Base-by-base conservation (phyloP, 2,888 invertebrate genomes). In the Ypsolopha sequella region DNA sequence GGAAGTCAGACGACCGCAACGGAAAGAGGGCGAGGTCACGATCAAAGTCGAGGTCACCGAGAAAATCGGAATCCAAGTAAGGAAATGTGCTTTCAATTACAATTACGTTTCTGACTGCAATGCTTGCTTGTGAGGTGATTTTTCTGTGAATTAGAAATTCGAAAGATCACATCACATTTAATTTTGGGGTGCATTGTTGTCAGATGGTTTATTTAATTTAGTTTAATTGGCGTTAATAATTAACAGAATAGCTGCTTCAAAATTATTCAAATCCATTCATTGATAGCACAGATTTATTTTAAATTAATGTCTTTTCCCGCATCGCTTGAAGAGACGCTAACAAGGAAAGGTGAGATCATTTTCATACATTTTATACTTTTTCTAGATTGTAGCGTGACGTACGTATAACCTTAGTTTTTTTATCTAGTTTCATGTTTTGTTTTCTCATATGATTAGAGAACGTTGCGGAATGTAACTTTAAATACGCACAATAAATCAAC, bases 11-110 rank as follows among this genome's bases (percentile, higher is more conserved):
- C 35, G 54, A 52, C 41, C 51, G 55, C 49, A 56, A 56, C 39
- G 54, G 54, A 0, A 51, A 62, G 57, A 62, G 69, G 50, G 73
- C 77, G 0, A 57, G 62, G 0, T 73, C 77, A 43, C 61, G 78
- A 14, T 75, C 77, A 51, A 88, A 88, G 62, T 89, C 90, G 33
- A 80, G 87, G 53, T 88, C 89, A 57, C 85, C 88, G 63, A 76
- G 70, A 33, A 72, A 71, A 44, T 55, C 48, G 39, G 62, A 62
- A 6, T 69, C 74, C 66, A 79, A 79, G 81, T 81, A 68, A 80
- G 80, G 24, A 24, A 80, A 50, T 73, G 75, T 73, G 75, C 78
- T 68, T 60, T 73, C 76, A 74, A 75, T 74, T 34, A 49, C 51
- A 11, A 13, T 6, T 7, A 36, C 3, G 1, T 13, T 10, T 64